A percentile compares a stretch with the other conserved stretches of the same genome.
These are phyloP conservation scores for Budorcas taxicolor DNA, from an alignment of 2,113 vertebrate species.

Conservation along the genomic window DNA sequence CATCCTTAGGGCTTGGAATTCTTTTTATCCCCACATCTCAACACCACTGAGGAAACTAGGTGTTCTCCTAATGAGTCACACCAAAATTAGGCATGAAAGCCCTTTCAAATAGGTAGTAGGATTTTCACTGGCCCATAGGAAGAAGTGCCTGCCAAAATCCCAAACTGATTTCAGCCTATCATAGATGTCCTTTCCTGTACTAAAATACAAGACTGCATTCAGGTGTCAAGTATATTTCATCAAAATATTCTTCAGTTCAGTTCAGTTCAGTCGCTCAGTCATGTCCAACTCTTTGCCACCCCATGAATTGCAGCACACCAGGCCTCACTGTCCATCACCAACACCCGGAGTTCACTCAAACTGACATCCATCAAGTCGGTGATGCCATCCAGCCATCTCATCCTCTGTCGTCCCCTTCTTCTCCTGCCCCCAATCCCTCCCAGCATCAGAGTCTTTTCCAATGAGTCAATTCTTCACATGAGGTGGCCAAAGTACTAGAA, in stretches of 20 bases:
- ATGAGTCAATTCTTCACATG: too few relatives aligned
- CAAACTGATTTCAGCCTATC: background rate
- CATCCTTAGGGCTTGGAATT: background rate
- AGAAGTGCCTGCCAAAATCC: background rate
- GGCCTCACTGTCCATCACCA: too few relatives aligned
- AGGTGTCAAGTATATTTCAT: background rate
- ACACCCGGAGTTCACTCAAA: too few relatives aligned
- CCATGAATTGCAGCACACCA: fast-evolving
- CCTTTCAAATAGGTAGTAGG: background rate
- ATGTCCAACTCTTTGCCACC: too few relatives aligned
- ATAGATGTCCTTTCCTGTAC: background rate
- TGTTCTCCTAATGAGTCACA: background rate
- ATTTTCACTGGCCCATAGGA: background rate
- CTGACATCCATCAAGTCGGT: fast-evolving
- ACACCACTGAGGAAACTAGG: background rate
- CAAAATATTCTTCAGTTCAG: background rate
- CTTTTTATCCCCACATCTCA: background rate
- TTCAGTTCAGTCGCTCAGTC: too few relatives aligned
- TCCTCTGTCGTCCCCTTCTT: fast-evolving
- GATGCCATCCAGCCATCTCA: too few relatives aligned
- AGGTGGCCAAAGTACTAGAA: too few relatives aligned
- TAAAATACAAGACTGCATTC: background rate
- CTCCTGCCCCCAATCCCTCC: too few relatives aligned
- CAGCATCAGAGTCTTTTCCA: too few relatives aligned
- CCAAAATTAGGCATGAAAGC: background rate